phyloP scores from a whole-genome alignment of 1,140 invertebrate genomes.

The Archegozetes longisetosus region DNA sequence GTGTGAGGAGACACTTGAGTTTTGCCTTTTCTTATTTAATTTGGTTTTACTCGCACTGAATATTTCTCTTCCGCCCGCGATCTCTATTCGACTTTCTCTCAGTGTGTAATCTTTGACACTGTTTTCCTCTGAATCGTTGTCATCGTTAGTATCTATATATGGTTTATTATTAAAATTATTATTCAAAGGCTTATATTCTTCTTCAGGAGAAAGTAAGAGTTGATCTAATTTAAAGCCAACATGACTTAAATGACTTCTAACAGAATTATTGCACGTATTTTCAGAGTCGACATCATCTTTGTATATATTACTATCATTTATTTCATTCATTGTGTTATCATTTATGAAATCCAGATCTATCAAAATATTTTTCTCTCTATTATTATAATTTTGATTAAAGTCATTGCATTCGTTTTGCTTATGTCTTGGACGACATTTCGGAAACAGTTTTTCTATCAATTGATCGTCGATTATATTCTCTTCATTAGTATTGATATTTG shows the following conservation, averaged over 20 bases:
- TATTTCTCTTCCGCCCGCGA: conserved; percentile 65
- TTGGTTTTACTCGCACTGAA: conserved; percentile 66
- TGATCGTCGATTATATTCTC: conserved; percentile 38
- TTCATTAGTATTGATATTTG: not conserved
- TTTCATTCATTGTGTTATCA: not conserved
- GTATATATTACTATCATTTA: not conserved
- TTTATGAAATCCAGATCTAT: not conserved
- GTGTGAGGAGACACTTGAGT: no score
- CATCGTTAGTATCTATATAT: conserved; percentile 9
- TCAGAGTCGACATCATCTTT: not conserved
- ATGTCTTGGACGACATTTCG: conserved; percentile 55
- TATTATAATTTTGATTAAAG: conserved; percentile 29
- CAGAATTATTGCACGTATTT: not conserved
- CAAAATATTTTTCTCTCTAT: conserved; percentile 1
- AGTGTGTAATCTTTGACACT: conserved; percentile 13
- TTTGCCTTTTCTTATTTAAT: conserved; percentile 50
- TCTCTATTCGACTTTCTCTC: conserved; percentile 54
- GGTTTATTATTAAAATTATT: not conserved
- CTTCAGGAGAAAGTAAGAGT: conserved; percentile 8
- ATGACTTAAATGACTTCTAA: not conserved
- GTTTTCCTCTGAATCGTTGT: conserved; percentile 15
- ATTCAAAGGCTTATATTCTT: not conserved
- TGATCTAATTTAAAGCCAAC: not conserved
- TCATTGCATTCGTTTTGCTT: conserved; percentile 27
- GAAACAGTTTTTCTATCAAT: conserved; percentile 60